phyloP scores from a whole-genome alignment of 2,888 invertebrate genomes.

The Epinotia bilunana region DNA sequence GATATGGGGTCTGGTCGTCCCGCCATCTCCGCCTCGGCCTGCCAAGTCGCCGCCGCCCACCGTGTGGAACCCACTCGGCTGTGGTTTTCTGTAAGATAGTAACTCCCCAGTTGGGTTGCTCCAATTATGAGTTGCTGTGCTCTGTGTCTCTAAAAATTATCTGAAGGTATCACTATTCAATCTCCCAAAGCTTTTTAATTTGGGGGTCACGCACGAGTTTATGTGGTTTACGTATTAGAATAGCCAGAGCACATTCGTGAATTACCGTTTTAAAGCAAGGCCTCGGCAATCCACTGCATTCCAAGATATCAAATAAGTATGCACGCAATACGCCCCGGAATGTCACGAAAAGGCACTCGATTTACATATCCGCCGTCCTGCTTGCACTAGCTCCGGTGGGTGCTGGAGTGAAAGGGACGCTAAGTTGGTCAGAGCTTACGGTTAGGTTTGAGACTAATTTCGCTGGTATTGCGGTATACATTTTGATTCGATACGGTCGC shows the following conservation, averaged over 20 bases:
- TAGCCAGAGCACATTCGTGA: background rate
- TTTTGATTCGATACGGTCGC: conserved; percentile 1
- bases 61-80: too few relatives aligned
- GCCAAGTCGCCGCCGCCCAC: too few relatives aligned
- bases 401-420: background rate
- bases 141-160: too few relatives aligned
- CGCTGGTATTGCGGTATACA: conserved; percentile 11
- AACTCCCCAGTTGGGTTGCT: too few relatives aligned
- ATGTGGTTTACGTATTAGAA: background rate
- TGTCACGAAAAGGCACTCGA: conserved; percentile 15
- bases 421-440: conserved; percentile 21
- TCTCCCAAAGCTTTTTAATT: too few relatives aligned
- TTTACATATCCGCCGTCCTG: conserved; percentile 6
- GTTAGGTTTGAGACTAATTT: conserved; percentile 2
- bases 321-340: conserved; percentile 25
- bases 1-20: too few relatives aligned
- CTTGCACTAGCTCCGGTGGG: background rate
- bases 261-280: background rate
- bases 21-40: too few relatives aligned
- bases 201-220: too few relatives aligned
- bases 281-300: conserved; percentile 5
- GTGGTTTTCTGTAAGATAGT: too few relatives aligned
- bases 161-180: too few relatives aligned
- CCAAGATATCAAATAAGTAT: conserved; percentile 17
- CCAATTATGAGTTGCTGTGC: too few relatives aligned